Conservation (phyloP, 2,797 vertebrate genomes). For the Sebastes flavidus region DNA sequence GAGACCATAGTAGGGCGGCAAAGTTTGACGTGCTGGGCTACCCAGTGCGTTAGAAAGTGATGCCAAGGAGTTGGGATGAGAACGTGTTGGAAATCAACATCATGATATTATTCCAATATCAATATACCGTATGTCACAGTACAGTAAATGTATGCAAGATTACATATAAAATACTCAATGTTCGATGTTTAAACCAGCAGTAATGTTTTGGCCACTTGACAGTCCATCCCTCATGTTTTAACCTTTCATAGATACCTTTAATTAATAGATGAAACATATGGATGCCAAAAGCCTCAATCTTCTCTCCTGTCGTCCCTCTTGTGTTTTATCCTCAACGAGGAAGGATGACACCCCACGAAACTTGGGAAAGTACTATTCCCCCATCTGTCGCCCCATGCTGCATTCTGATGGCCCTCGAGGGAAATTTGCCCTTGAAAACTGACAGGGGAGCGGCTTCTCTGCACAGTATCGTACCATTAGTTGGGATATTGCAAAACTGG, state of each 20-base stretch:
- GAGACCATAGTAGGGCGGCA: background rate
- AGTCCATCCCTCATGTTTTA: background rate
- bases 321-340: constrained; percentile 20
- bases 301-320: constrained; percentile 12
- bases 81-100: background rate
- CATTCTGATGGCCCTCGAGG: constrained; percentile 61
- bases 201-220: background rate
- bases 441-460: constrained; percentile 43
- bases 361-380: constrained; percentile 24
- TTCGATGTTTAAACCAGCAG: background rate
- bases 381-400: constrained; percentile 54
- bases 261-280: background rate
- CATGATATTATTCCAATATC: background rate
- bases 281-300: background rate
- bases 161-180: background rate
- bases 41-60: background rate
- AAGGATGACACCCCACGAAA: constrained; percentile 30
- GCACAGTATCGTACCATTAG: constrained; percentile 32
- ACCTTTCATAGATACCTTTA: background rate
- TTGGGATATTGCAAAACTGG: constrained; percentile 51
- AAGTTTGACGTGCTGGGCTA: background rate
- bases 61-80: background rate
- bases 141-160: background rate
- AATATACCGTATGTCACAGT: background rate
- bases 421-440: constrained; percentile 64